Conservation (phyloP, 2,113 vertebrate species). For the Corvus cornix region DNA sequence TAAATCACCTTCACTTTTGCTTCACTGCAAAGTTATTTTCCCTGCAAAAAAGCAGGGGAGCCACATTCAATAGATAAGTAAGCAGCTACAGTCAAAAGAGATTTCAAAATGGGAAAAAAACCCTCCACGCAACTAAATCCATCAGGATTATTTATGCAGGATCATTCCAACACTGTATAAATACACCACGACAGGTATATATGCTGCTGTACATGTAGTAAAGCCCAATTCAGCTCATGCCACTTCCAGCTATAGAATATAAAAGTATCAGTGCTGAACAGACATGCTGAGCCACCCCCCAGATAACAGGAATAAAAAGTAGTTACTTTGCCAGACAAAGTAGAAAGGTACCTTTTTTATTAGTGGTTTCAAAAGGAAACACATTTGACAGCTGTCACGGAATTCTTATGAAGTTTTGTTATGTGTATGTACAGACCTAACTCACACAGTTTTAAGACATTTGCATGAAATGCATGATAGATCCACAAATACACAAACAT, state of each 20-base stretch:
- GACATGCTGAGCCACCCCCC: background rate
- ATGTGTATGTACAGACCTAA: background rate
- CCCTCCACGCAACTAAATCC: background rate
- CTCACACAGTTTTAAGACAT: background rate
- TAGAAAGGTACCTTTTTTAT: background rate
- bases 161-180: background rate
- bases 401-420: background rate
- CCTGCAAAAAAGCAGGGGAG: background rate
- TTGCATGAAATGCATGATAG: background rate
- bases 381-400: background rate
- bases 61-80: background rate
- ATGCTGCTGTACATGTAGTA: background rate
- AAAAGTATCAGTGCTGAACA: background rate
- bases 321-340: background rate
- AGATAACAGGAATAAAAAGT: background rate
- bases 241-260: background rate
- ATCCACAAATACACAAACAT: background rate
- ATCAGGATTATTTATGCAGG: background rate
- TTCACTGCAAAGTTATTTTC: background rate
- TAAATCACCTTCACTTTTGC: constrained; percentile 51
- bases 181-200: background rate
- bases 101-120: background rate
- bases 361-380: background rate
- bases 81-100: background rate
- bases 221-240: background rate